Base-by-base conservation (phyloP, 2,797 vertebrate genomes). In the Schizopygopsis pylzovi region DNA sequence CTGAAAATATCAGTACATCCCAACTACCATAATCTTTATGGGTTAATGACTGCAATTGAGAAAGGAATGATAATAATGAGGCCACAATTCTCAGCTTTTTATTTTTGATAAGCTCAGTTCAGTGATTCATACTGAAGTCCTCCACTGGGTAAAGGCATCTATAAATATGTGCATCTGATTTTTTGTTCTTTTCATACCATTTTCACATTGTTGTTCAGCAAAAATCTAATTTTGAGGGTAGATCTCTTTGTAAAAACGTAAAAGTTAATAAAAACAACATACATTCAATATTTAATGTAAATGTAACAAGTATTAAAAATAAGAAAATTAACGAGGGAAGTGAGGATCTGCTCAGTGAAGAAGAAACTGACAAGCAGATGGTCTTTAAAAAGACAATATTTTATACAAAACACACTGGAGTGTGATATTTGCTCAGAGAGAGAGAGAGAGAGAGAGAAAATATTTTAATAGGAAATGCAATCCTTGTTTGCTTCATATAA, bases 311-410 rank as follows among this genome's bases (percentile, higher is more conserved):
- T 13, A 4, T 20, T 52, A 71, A 1, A 52, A 79, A 56, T 10
- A 43, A 41, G 7, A 67, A 63, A 49, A 59, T 56, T n/a, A 28
- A 75, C 13, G 37, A 37, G 41, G 43, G 52, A 81, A 76, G 70
- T 33, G 16, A 56, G 22, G 39, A 52, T 68, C n/a, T 63, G n/a
- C 6, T 70, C 37, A 70, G 67, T 11, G 67, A 68, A 79, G 65
- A 68, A 83, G 61, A 47, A 49, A 56, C 72, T 59, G 33, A 25
- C 43, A 65, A 45, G 68, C 79, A 86, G 72, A 82, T 88, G 85
- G 70, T 85, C 84, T 43, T 78, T 68, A 71, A 81, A 82, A 83
- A 68, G 77, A 81, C 84, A 81, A 80, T 87, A 85, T 85, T 84
- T 86, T 71, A 85, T 76, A 83, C 65, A 81, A 77, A 87, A 71